Conservation (phyloP, 2,113 vertebrate species). For the Festucalex cinctus region DNA sequence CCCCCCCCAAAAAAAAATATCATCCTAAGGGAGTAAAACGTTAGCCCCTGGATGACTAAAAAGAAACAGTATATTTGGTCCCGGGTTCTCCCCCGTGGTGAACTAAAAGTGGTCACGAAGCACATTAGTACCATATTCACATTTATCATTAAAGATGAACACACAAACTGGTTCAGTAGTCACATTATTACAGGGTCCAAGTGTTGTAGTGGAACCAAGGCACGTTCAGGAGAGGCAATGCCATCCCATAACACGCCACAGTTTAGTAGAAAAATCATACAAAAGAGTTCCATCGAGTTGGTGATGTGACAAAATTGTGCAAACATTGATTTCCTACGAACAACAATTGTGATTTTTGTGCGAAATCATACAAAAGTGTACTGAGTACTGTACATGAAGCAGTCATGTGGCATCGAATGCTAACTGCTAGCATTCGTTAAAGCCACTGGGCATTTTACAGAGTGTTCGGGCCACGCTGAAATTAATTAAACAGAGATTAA, state of each 20-base stretch:
- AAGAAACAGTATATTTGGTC: not conserved
- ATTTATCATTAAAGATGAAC: conserved; percentile 1
- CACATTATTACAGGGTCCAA: conserved; percentile 6
- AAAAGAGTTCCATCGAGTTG: not conserved
- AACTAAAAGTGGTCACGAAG: not conserved
- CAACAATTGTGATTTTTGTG: not conserved
- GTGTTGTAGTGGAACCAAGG: not conserved
- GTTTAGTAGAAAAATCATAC: not conserved
- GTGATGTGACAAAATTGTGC: not conserved
- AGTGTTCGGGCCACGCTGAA: not conserved
- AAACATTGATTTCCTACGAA: not conserved
- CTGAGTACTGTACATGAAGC: not conserved
- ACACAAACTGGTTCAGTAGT: not conserved
- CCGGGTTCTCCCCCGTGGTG: not conserved
- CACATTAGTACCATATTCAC: conserved; percentile 1
- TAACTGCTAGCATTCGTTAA: not conserved
- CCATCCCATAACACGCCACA: not conserved
- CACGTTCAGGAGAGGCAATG: not conserved
- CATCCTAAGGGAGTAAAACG: not conserved
- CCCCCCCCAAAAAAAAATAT: not conserved
- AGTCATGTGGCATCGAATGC: conserved; percentile 1
- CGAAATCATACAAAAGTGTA: not conserved
- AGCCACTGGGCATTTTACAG: too few species aligned
- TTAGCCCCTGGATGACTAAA: not conserved
- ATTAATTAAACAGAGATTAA: not conserved